These are phyloP conservation scores for Acanthococcus lagerstroemiae DNA, from an alignment of 2,888 invertebrate species.

Conservation along the genomic window DNA sequence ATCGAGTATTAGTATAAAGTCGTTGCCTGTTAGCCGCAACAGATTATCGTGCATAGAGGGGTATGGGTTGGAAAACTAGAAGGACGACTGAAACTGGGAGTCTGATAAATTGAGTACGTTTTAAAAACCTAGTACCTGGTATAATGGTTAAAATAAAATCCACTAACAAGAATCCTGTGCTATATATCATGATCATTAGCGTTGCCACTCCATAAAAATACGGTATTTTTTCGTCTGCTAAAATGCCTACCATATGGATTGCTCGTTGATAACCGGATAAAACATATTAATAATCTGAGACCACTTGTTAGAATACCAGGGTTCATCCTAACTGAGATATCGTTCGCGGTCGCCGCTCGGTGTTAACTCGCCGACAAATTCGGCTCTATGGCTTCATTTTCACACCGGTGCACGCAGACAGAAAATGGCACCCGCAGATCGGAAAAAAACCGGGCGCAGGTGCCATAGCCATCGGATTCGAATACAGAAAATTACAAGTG, in stretches of 20 bases:
- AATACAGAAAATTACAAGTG: too few relatives aligned
- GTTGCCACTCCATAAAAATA: constrained; percentile 29
- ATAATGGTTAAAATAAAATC: constrained; percentile 29
- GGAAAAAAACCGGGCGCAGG: too few relatives aligned
- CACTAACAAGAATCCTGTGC: constrained; percentile 29
- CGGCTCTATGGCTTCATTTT: background rate
- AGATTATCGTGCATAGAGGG: constrained; percentile 20
- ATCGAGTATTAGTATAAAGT: constrained; percentile 23
- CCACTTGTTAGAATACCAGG: constrained; percentile 16
- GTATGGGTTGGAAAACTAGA: background rate
- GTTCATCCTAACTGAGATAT: background rate
- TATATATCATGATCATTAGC: constrained; percentile 29
- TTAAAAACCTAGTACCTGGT: constrained; percentile 26
- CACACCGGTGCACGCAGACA: too few relatives aligned
- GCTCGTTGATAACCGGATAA: constrained; percentile 25
- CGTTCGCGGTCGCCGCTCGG: too few relatives aligned
- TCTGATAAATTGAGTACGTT: constrained; percentile 30
- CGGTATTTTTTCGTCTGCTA: constrained; percentile 22
- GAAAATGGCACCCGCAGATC: too few relatives aligned
- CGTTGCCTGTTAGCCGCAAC: constrained; percentile 21
- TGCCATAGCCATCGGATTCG: too few relatives aligned
- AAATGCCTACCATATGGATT: constrained; percentile 26
- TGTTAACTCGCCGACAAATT: background rate
- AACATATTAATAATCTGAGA: constrained; percentile 22
- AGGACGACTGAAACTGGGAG: constrained; percentile 25